Conservation (phyloP, 2,113 vertebrate species). For the Camarhynchus parvulus region DNA sequence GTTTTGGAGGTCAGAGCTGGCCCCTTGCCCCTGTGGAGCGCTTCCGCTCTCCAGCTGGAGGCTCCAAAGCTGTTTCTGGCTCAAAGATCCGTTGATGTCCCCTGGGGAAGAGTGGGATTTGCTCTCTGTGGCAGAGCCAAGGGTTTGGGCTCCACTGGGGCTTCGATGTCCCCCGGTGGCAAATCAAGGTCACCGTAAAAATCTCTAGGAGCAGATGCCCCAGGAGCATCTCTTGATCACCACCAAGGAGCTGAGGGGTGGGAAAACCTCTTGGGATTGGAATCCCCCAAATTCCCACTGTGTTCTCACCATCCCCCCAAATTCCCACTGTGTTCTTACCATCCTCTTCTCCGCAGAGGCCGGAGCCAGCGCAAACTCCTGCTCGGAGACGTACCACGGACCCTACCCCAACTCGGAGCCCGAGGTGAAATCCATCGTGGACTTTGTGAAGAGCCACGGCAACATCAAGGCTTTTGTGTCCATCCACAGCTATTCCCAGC, state of each 20-base stretch:
- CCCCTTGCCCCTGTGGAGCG: accelerated
- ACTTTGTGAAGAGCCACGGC: constrained; percentile 86
- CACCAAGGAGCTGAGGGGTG: not conserved
- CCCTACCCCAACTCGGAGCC: constrained; percentile 84
- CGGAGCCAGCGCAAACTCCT: constrained; percentile 84
- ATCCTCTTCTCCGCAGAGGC: constrained; percentile 54
- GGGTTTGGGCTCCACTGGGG: not conserved
- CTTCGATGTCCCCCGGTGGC: not conserved
- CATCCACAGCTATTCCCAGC: constrained; percentile 95
- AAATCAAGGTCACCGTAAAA: not conserved
- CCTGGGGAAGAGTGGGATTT: not conserved
- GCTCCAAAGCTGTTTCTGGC: not conserved
- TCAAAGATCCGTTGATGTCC: not conserved
- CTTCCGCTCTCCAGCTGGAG: not conserved
- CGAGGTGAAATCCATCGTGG: constrained; percentile 91
- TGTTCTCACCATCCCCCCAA: not conserved
- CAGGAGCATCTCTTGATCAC: not conserved
- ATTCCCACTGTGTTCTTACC: not conserved
- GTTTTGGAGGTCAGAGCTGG: constrained; percentile 82
- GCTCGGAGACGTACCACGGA: constrained; percentile 84
- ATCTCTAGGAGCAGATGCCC: not conserved
- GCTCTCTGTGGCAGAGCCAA: accelerated
- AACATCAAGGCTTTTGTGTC: constrained; percentile 92
- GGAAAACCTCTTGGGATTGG: not conserved
- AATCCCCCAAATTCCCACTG: not conserved